Evolutionary conservation across 2,888 invertebrate species (phyloP).

Genomic region (Limnephilus rhombicus): DNA sequence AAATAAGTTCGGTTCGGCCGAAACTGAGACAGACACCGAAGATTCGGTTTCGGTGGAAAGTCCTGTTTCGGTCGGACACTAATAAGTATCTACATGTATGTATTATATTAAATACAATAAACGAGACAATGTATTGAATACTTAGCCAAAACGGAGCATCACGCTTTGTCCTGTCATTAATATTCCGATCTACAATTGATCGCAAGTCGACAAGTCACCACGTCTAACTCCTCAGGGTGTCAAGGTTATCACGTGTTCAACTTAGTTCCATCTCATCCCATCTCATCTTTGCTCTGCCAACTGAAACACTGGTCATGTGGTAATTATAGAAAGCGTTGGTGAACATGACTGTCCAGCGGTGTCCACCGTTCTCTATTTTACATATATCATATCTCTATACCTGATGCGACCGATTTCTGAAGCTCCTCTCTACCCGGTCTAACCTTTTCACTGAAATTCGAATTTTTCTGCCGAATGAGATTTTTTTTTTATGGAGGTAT

Average conservation of each 20-base stretch:
- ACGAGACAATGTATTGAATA: background rate
- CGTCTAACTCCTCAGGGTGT: conserved; percentile 3
- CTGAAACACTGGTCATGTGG: background rate
- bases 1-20: too few species aligned
- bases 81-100: background rate
- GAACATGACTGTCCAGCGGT: background rate
- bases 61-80: too few species aligned
- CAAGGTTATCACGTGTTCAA: conserved; percentile 2
- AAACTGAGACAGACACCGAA: too few species aligned
- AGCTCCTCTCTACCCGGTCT: too few species aligned
- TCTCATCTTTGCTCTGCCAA: background rate
- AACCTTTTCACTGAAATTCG: too few species aligned
- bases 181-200: background rate
- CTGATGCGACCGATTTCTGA: too few species aligned
- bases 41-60: too few species aligned
- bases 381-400: too few species aligned
- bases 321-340: background rate
- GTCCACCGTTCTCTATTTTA: too few species aligned
- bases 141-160: background rate
- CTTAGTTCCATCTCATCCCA: background rate
- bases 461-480: too few species aligned
- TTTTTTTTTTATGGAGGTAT: too few species aligned
- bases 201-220: background rate
- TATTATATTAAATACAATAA: background rate
- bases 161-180: background rate